Conservation (phyloP, 2,888 invertebrate genomes). For the Drosophila macrospina region DNA sequence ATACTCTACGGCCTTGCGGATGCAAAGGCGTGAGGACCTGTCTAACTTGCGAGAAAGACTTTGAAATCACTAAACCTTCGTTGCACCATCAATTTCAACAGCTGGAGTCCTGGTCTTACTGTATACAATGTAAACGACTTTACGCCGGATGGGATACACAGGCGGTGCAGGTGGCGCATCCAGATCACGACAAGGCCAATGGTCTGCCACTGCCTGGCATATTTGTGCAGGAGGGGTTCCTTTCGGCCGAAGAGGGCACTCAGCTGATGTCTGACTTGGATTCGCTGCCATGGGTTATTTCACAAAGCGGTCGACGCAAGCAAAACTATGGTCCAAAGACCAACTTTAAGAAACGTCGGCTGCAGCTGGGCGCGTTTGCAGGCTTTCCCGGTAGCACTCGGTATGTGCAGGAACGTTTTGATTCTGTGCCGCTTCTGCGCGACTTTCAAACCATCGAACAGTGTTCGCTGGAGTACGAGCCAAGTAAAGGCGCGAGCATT, state of each 20-base stretch:
- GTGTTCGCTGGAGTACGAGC: slow-evolving; percentile 97
- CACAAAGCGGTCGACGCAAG: slow-evolving; percentile 98
- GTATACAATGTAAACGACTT: slow-evolving; percentile 90
- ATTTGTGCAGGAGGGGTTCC: slow-evolving; percentile 90
- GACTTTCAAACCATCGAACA: slow-evolving; percentile 95
- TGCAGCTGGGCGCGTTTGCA: slow-evolving; percentile 91
- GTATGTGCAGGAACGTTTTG: slow-evolving; percentile 92
- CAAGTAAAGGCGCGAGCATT: slow-evolving; percentile 95
- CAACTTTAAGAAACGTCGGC: slow-evolving; percentile 97
- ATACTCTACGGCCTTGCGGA: slow-evolving; percentile 90
- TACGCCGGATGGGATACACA: slow-evolving; percentile 90
- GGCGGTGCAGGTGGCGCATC: slow-evolving; percentile 88
- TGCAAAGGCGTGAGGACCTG: slow-evolving; percentile 96
- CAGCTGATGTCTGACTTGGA: slow-evolving; percentile 90
- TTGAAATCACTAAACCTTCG: slow-evolving; percentile 86
- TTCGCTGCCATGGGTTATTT: slow-evolving; percentile 93
- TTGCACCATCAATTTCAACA: slow-evolving; percentile 85
- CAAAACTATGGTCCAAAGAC: slow-evolving; percentile 99
- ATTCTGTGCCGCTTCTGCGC: slow-evolving; percentile 87
- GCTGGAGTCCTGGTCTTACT: slow-evolving; percentile 90
- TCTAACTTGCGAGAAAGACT: slow-evolving; percentile 92
- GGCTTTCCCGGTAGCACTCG: slow-evolving; percentile 94
- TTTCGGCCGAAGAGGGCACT: slow-evolving; percentile 89
- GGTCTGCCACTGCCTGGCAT: slow-evolving; percentile 87
- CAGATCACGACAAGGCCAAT: slow-evolving; percentile 86